Conservation (phyloP, 1,140 invertebrate genomes). For the Euglossa dilemma region DNA sequence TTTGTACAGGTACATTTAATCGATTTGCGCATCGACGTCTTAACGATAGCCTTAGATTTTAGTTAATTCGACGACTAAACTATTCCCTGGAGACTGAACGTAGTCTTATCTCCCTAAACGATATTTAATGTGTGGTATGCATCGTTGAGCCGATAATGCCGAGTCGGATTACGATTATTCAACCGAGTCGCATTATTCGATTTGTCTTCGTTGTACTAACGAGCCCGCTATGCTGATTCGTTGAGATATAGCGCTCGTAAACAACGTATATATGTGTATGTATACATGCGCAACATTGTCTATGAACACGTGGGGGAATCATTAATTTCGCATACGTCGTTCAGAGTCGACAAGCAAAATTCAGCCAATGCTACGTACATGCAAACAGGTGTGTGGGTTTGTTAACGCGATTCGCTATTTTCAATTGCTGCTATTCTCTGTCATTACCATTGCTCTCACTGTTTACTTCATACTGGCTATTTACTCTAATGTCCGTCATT, state of each 20-base stretch:
- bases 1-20: slow-evolving; percentile 28
- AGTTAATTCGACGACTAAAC: slow-evolving; percentile 21
- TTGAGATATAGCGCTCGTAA: slow-evolving; percentile 4
- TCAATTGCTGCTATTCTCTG: background rate
- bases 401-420: background rate
- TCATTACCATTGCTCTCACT: background rate
- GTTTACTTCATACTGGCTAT: background rate
- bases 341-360: background rate
- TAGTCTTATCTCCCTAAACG: slow-evolving; percentile 22
- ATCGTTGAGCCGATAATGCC: slow-evolving; percentile 3
- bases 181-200: background rate
- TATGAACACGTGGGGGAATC: background rate
- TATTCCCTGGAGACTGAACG: slow-evolving; percentile 37
- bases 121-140: slow-evolving; percentile 7
- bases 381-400: background rate
- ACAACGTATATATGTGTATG: slow-evolving; percentile 20
- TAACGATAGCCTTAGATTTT: slow-evolving; percentile 28
- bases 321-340: background rate
- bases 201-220: background rate
- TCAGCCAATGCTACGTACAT: slow-evolving; percentile 11
- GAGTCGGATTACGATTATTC: background rate
- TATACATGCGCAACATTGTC: slow-evolving; percentile 18
- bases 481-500: background rate
- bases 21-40: background rate
- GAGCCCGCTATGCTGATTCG: background rate